phyloP scores from a whole-genome alignment of 2,797 vertebrate species.

The Macropus fuliginosus region DNA sequence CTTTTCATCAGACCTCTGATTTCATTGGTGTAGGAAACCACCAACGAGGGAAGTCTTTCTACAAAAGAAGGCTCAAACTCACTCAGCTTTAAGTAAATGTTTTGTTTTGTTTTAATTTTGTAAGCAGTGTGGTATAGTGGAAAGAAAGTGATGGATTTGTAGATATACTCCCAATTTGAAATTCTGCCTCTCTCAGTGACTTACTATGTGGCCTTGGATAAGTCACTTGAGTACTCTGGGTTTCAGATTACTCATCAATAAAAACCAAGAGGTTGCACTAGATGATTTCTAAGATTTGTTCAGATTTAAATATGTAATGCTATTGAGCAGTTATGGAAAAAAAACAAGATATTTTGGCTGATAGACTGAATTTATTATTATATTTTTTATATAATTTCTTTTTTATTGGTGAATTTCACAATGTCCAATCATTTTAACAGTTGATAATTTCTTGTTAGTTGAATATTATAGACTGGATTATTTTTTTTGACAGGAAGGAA shows the following conservation, averaged over 20 bases:
- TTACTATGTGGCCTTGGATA: background rate
- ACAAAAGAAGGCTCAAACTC: background rate
- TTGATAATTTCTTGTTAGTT: too few relatives aligned
- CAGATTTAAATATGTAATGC: too few relatives aligned
- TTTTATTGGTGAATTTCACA: too few relatives aligned
- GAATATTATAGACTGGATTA: too few relatives aligned
- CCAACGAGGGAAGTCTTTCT: background rate
- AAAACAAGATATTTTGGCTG: too few relatives aligned
- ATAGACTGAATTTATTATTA: too few relatives aligned
- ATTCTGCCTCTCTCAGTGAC: background rate
- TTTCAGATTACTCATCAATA: background rate
- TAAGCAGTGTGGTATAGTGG: background rate
- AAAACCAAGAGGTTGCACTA: too few relatives aligned
- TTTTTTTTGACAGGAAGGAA: too few relatives aligned
- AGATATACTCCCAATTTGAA: background rate
- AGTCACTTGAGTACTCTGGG: background rate
- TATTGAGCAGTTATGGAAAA: too few relatives aligned
- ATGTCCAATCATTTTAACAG: too few relatives aligned
- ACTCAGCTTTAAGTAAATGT: background rate
- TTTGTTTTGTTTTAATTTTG: background rate
- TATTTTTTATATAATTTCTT: too few relatives aligned
- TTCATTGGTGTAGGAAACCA: background rate
- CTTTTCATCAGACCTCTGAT: background rate
- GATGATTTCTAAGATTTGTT: too few relatives aligned
- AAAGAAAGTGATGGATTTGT: background rate